A percentile compares a stretch with the other conserved stretches of the same genome.
phyloP scores from a whole-genome alignment of 2,888 invertebrate genomes.

The Nephrocerus scutellatus region DNA sequence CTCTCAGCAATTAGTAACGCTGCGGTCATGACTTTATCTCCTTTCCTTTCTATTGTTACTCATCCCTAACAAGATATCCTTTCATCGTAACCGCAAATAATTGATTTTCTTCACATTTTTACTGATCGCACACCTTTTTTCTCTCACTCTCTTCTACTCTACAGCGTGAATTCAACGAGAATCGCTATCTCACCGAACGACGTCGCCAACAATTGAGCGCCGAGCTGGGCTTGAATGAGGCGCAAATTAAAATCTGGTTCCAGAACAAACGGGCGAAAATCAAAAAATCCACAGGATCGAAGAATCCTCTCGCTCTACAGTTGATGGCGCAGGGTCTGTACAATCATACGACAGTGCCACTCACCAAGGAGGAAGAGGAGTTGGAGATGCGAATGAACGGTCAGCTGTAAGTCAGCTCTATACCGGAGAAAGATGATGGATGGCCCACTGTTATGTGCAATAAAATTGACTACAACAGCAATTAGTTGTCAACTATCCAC shows the following conservation, averaged over 20 bases:
- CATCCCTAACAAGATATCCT: slow-evolving; percentile 7
- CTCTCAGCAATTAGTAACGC: slow-evolving; percentile 32
- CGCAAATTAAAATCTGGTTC: slow-evolving; percentile 97
- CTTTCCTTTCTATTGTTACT: slow-evolving; percentile 12
- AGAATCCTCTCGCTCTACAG: slow-evolving; percentile 79
- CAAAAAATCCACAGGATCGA: slow-evolving; percentile 82
- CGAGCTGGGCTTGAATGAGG: slow-evolving; percentile 88
- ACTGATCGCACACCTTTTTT: slow-evolving; percentile 2
- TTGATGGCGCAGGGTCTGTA: slow-evolving; percentile 92
- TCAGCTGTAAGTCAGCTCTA: slow-evolving; percentile 41
- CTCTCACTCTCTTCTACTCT: slow-evolving; percentile 8
- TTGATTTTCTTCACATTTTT: slow-evolving; percentile 33
- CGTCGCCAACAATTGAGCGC: slow-evolving; percentile 84
- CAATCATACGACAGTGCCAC: slow-evolving; percentile 75
- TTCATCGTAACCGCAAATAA: slow-evolving; percentile 40
- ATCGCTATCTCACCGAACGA: slow-evolving; percentile 87
- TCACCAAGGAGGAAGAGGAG: slow-evolving; percentile 68
- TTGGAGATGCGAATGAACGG: slow-evolving; percentile 52
- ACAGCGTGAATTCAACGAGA: slow-evolving; percentile 84
- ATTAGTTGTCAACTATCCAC: too few species aligned
- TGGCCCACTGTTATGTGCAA: too few species aligned
- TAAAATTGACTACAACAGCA: too few species aligned
- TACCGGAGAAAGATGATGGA: too few species aligned
- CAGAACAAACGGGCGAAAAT: slow-evolving; percentile 96
- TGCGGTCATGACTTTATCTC: slow-evolving; percentile 31